Base-by-base conservation (phyloP, 2,797 vertebrate species). In the Alfaro cultratus region DNA sequence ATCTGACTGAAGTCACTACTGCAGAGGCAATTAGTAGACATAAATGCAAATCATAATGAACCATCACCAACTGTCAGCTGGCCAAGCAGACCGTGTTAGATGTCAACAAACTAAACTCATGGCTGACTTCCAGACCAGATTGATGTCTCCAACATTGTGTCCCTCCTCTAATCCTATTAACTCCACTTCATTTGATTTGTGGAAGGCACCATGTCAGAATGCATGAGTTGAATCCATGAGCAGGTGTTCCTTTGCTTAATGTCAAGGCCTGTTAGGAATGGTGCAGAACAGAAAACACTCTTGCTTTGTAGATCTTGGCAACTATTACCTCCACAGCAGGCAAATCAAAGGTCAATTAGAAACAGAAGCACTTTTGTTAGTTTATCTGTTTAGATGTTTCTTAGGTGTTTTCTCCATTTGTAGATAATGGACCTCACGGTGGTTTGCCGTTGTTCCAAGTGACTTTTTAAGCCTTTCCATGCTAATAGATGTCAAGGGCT, bases 111-210 rank as follows among this genome's bases (percentile, higher is more conserved):
- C 82, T 78, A 68, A 84, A 92, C 86, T 77, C 81, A 82, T 94
- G 94, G 94, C 93, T 76, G 87, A 87, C 83, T 89, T 94, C 94
- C 93, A 95, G 90, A 85, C 51, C 80, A 89, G 93, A 94, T 90
- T 92, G 89, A 93, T 93, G 92, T 92, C 91, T 91, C 85, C 91
- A 90, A 86, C 91, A 86, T 87, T 87, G 87, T 92, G 87, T 90
- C 90, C 87, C 81, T 39, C 75, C 88, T 92, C 89, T 93, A 94
- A 94, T 95, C 92, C 92, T 85, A 93, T 95, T 93, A 93, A 91
- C 86, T 86, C 85, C 87, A 86, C 82, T 88, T 93, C 87, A 94
- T 93, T 89, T 84, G 89, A 94, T 95, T 93, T 86, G 89, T 83
- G 84, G 83, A 80, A 72, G 77, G 86, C 81, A 84, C 91, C 91